Conservation (phyloP, 2,113 vertebrate genomes). For the Cettia cetti region DNA sequence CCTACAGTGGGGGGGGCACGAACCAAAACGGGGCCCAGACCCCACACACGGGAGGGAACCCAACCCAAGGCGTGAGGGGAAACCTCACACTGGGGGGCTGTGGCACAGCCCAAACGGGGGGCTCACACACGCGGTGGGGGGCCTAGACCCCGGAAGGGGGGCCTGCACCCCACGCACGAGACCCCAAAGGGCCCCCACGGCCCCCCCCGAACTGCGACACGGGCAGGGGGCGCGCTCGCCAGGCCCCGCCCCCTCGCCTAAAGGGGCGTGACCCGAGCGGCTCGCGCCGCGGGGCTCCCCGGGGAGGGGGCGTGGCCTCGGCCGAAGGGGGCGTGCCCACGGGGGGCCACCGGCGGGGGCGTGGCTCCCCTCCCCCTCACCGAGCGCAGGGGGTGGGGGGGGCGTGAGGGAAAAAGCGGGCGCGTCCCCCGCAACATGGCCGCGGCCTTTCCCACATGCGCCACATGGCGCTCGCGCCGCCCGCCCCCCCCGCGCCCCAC, state of each 20-base stretch:
- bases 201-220: not conserved
- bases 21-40: not conserved
- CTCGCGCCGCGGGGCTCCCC: not conserved
- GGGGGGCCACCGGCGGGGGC: not conserved
- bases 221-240: not conserved
- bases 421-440: not conserved
- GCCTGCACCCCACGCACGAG: fast-evolving
- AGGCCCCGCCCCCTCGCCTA: not conserved
- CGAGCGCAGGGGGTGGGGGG: not conserved
- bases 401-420: not conserved
- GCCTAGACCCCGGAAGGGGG: not conserved
- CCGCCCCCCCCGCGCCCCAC: not conserved
- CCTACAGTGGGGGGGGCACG: no score
- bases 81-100: not conserved
- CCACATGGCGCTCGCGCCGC: not conserved
- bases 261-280: not conserved
- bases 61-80: no score
- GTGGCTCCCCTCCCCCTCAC: not conserved
- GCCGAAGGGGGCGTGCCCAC: not conserved
- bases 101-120: not conserved
- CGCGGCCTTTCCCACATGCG: not conserved
- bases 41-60: not conserved
- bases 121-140: no score
- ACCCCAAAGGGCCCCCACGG: not conserved
- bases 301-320: not conserved